Conservation (phyloP, 2,888 invertebrate genomes). For the Melanostoma scalare region DNA sequence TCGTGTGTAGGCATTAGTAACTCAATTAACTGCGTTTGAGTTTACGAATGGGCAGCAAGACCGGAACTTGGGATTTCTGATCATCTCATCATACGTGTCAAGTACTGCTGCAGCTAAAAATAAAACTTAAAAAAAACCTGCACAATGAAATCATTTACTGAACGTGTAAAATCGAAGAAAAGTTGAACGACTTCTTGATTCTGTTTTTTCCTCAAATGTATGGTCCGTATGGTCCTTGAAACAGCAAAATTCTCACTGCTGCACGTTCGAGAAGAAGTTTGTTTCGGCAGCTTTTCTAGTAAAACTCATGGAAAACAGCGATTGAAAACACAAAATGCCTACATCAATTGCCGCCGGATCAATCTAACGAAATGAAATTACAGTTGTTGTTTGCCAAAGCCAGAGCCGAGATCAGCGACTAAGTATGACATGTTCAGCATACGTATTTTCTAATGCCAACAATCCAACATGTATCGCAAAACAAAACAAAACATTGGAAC, state of each 20-base stretch:
- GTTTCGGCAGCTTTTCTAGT: too few species aligned
- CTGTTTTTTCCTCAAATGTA: too few species aligned
- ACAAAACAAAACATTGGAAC: constrained; percentile 7
- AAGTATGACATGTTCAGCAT: too few species aligned
- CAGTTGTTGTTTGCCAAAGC: constrained; percentile 15
- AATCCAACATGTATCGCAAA: background rate
- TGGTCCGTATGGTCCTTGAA: too few species aligned
- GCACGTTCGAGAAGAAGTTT: too few species aligned
- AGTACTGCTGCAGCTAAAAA: background rate
- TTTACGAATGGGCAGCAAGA: constrained; percentile 55
- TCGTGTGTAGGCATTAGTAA: constrained; percentile 39
- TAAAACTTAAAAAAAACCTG: background rate
- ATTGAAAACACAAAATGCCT: background rate
- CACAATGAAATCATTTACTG: too few species aligned
- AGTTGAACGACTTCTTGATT: too few species aligned
- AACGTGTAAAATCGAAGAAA: too few species aligned
- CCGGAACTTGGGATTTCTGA: constrained; percentile 51
- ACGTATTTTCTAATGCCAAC: constrained; percentile 21
- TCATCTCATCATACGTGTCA: constrained; percentile 31
- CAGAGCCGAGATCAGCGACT: too few species aligned
- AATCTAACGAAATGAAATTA: constrained; percentile 39
- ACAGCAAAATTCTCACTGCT: too few species aligned
- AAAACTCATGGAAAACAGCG: too few species aligned
- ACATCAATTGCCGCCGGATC: constrained; percentile 33
- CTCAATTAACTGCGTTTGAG: constrained; percentile 59